These are phyloP conservation scores for Montipora capricornis DNA, from an alignment of 64 coral and sea anemone species.

Conservation along the genomic window DNA sequence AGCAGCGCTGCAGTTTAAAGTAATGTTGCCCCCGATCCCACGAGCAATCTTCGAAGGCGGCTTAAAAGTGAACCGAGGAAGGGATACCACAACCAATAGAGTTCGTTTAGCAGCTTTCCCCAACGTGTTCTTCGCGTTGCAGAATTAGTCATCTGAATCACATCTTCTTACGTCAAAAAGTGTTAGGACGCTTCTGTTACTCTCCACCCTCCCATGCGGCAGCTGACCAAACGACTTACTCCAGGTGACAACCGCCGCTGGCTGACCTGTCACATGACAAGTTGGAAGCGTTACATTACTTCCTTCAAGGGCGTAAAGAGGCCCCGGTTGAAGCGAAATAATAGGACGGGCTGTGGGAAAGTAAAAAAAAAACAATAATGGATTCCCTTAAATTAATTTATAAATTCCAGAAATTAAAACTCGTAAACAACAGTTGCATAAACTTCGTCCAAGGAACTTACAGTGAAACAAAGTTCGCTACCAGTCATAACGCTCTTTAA, in stretches of 20 bases:
- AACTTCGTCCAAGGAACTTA: too few species aligned
- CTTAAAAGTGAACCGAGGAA: background rate
- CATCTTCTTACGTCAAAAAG: constrained; percentile 6
- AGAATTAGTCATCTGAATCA: constrained; percentile 45
- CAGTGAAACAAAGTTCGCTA: too few species aligned
- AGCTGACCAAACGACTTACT: constrained; percentile 63
- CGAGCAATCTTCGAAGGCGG: background rate
- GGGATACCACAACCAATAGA: constrained; percentile 4
- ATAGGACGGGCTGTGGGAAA: background rate
- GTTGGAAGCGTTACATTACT: constrained; percentile 25
- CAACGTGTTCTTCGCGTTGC: constrained; percentile 18
- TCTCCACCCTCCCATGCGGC: constrained; percentile 32
- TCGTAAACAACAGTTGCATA: too few species aligned
- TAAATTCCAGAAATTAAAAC: too few species aligned
- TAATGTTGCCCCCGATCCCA: background rate
- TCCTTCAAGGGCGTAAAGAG: constrained; percentile 3
- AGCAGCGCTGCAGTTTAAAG: constrained; percentile 48
- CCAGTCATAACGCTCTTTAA: too few species aligned
- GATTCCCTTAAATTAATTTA: too few species aligned
- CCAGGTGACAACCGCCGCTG: constrained; percentile 35
- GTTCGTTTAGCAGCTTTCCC: constrained; percentile 11
- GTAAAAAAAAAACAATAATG: too few species aligned
- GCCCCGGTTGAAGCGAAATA: constrained; percentile 13
- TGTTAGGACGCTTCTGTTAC: background rate
- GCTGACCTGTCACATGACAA: constrained; percentile 73